Evolutionary conservation across 2,797 vertebrate species (phyloP).

Genomic region (Craterocephalus amniculus): DNA sequence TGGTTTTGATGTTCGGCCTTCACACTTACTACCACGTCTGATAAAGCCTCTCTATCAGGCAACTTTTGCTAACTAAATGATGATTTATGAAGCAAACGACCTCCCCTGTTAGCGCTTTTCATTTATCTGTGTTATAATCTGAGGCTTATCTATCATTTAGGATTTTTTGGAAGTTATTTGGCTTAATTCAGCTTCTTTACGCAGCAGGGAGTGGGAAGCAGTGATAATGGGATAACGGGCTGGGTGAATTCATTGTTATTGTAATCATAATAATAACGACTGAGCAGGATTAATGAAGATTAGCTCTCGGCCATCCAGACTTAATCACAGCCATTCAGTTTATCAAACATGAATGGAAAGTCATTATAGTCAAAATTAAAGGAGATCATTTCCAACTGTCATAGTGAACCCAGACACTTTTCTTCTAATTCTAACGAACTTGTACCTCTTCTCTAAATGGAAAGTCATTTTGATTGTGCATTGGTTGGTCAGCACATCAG

Average conservation of each 20-base stretch:
- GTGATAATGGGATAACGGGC: constrained; percentile 18
- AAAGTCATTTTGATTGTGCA: not conserved
- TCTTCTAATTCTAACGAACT: no score
- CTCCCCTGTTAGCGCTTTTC: not conserved
- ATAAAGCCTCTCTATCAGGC: constrained; percentile 12
- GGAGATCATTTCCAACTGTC: no score
- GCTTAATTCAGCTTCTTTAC: constrained; percentile 2
- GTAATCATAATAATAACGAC: constrained; percentile 3
- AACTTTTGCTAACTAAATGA: not conserved
- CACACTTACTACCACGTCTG: not conserved
- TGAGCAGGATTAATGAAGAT: constrained; percentile 10
- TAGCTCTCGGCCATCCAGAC: not conserved
- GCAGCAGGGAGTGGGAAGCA: constrained; percentile 4
- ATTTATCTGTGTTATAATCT: constrained; percentile 7
- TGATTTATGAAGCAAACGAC: not conserved
- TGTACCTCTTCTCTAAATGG: no score
- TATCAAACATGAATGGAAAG: not conserved
- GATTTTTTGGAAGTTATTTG: constrained; percentile 15
- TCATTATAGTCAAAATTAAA: not conserved
- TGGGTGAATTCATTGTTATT: constrained; percentile 1
- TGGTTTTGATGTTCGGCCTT: constrained; percentile 1
- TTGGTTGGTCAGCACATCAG: no score
- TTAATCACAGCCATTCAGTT: not conserved
- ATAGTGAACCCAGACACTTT: no score
- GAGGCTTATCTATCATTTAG: constrained; percentile 17